Evolutionary conservation across 2,113 vertebrate genomes (phyloP).

Genomic region (Phasianus colchicus): DNA sequence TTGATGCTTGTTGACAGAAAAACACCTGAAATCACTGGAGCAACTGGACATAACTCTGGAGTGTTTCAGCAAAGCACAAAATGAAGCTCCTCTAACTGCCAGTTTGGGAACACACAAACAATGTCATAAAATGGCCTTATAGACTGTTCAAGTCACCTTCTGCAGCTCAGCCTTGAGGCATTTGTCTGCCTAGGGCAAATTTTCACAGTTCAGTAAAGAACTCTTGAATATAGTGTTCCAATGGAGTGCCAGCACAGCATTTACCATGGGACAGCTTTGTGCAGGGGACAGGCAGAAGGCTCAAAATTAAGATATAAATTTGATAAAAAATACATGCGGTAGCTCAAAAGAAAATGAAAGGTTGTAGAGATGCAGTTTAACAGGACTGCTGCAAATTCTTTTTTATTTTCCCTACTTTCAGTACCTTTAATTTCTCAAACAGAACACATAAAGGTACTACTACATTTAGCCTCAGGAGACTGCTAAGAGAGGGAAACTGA

Average conservation of each 20-base stretch:
- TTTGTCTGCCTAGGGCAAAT: constrained; percentile 2
- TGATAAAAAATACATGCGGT: constrained; percentile 27
- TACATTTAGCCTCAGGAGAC: background rate
- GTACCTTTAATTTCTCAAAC: constrained; percentile 2
- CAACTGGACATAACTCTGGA: background rate
- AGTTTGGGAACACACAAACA: background rate
- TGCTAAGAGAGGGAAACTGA: background rate
- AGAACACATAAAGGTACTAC: background rate
- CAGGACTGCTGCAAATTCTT: background rate
- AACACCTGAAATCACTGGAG: background rate
- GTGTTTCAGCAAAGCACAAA: background rate
- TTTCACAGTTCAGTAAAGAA: constrained; percentile 23
- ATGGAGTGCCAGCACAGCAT: background rate
- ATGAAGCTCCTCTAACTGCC: background rate
- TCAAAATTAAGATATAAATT: constrained; percentile 20
- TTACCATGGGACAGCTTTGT: background rate
- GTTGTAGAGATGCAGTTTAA: background rate
- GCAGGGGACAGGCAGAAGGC: background rate
- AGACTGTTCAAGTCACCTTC: background rate
- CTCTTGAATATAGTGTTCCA: constrained; percentile 21
- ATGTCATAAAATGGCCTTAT: background rate
- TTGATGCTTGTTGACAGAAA: background rate
- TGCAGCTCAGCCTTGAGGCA: background rate
- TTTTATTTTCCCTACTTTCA: background rate
- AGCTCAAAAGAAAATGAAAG: background rate